Base-by-base conservation (phyloP, 2,113 vertebrate genomes). In the Rhipidura dahli region DNA sequence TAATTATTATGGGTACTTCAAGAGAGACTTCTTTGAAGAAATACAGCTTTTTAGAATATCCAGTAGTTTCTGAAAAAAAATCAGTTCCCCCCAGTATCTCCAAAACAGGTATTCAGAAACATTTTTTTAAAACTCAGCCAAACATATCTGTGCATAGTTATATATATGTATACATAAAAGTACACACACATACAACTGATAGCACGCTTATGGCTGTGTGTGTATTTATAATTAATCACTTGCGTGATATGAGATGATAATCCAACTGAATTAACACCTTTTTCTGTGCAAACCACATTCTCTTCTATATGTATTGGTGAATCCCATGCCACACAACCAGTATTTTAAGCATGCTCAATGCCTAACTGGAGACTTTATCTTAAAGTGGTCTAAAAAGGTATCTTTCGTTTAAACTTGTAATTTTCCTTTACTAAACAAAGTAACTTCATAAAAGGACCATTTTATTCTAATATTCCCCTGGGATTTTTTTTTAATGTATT, bases 61-160 rank as follows among this genome's bases (percentile, higher is more conserved):
- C 57, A 64, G 30, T 64, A 59, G 51, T 70, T 86, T 23, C 42
- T 35, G n/a, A 65, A 87, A 94, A 87, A 94, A 82, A 75, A 79
- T 42, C 30, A 77, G 31, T 12, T 86, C 59, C 39, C 54, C 22
- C 65, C 51, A 66, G 31, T 61, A 92, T 26, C 60, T 83, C 33
- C 44, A 87, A 78, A 90, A 70, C 1, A 50, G 20, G 5, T 63
- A 79, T 33, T 47, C 18, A 69, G 54, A 83, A 86, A 31, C 6
- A 33, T 18, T 44, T 71, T 66, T 70, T 87, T 9, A 1, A 31
- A 83, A 71, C 40, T 72, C 35, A 82, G 39, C 24, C 42, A 51
- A 80, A 87, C 3, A 7, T 33, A 75, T 15, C 19, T 31, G 12
- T 44, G 37, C 28, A 59, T 44, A 76, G 13, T 39, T 10, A 14